Evolutionary conservation across 2,888 invertebrate genomes (phyloP), one percentile per base, ranked within the genome.

Genomic region (Macaria liturata): DNA sequence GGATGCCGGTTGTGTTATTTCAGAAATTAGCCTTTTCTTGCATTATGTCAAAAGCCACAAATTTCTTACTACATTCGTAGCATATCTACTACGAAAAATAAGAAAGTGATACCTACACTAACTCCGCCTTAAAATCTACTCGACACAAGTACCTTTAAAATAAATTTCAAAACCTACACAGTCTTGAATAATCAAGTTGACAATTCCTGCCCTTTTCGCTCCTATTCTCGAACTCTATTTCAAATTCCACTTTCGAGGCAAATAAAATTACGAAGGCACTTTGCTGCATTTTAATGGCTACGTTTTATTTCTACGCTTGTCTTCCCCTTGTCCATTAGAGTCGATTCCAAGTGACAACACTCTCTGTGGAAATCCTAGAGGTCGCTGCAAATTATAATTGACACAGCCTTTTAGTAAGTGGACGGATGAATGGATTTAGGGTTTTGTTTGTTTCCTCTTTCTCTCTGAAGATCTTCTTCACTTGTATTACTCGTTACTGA

Each of bases 201-300:
- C 45, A 37, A 50, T 39, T 53, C 46, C 45, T 45, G 32, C 39
- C 32, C 46, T 45, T 46, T 53, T 42, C 52, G 44, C 46, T 40
- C 34, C 42, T 49, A 56, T 56, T 58, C 50, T 46, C 40, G 31
- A 54, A 45, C 7, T 54, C 39, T 45, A 49, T 49, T 59, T 32
- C 47, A 54, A 59, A 57, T 56, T 58, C 46, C 42, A 20, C 42
- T 54, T 45, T 9, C 51, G 42, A 49, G 48, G 31, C 49, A 49
- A 56, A 50, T 51, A 32, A 46, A 61, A 49, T 58, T 58, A 58
- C 46, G 47, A 31, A 53, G 37, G 46, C 46, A 42, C 48, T 54
- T 49, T 32, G 50, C 40, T 61, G 64, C 59, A 61, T 54, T 61
- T 61, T 61, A 59, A 61, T 59, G 61, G 9, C 30, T 45, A 61